phyloP scores from a whole-genome alignment of 1,140 invertebrate species.

The Nasonia longicornis region DNA sequence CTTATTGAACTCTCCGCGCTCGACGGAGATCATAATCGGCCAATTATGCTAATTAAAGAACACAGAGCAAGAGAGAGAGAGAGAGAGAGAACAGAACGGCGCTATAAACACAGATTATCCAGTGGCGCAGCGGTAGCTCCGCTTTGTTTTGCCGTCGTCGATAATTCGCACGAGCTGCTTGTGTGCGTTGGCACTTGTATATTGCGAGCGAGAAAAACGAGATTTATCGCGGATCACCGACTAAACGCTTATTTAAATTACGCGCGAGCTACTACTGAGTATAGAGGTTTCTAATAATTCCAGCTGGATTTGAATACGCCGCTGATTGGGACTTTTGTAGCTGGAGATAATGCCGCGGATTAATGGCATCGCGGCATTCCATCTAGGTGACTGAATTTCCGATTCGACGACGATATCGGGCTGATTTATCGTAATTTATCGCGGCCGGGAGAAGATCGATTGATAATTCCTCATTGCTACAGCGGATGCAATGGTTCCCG shows the following conservation, averaged over 20 bases:
- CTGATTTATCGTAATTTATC: not conserved
- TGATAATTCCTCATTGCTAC: not conserved
- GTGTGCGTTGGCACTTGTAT: no score
- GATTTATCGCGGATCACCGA: not conserved
- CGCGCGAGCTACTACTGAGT: no score
- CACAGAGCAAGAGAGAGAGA: not conserved
- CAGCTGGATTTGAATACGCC: constrained; percentile 2
- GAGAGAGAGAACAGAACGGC: not conserved
- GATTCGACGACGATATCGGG: not conserved
- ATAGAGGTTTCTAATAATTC: not conserved
- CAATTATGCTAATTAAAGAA: constrained; percentile 45
- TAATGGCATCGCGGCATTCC: not conserved
- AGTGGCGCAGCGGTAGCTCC: not conserved
- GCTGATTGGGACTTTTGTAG: constrained; percentile 18
- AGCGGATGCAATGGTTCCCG: not conserved
- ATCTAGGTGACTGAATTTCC: not conserved
- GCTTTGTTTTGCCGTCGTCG: not conserved
- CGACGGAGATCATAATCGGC: constrained; percentile 34
- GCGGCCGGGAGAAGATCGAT: not conserved
- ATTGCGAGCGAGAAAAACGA: not conserved
- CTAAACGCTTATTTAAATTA: constrained; percentile 11
- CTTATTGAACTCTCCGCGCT: constrained; percentile 41
- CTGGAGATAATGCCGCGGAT: constrained; percentile 11
- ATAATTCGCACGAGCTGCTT: not conserved
- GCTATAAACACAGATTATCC: constrained; percentile 7